These are phyloP conservation scores for Rallus crepitans DNA, from an alignment of 2,797 vertebrate species.

Conservation along the genomic window DNA sequence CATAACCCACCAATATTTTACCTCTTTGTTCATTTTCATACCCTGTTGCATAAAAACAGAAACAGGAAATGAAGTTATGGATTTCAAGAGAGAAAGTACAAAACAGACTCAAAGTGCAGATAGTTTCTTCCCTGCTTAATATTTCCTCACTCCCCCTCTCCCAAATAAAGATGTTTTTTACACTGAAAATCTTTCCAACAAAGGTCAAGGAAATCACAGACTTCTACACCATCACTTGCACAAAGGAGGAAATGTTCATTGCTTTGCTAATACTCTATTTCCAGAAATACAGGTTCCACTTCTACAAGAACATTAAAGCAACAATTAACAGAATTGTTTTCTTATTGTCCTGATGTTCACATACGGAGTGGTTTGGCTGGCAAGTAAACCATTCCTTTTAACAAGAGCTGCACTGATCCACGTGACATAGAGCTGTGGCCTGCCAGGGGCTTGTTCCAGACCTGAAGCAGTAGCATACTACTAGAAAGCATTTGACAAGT, in stretches of 20 bases:
- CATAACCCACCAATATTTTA: background rate
- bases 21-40: background rate
- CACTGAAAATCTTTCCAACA: background rate
- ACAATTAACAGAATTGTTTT: background rate
- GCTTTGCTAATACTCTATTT: background rate
- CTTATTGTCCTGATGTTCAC: background rate
- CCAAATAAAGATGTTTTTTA: background rate
- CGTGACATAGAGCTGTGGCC: background rate
- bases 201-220: background rate
- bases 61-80: constrained; percentile 11
- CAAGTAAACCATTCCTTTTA: background rate
- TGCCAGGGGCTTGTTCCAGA: background rate
- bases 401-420: background rate
- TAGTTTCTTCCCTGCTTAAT: background rate
- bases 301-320: background rate
- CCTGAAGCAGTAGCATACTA: no score
- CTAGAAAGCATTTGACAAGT: background rate
- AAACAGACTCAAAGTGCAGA: background rate
- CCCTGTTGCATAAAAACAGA: background rate
- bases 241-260: background rate
- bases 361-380: background rate
- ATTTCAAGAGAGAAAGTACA: background rate
- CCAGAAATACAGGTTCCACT: background rate
- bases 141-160: background rate
- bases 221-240: background rate